A percentile compares a stretch with the other conserved stretches of the same genome.
Evolutionary conservation across 2,113 vertebrate species (phyloP).

Genomic region (Oostethus manadensis): DNA sequence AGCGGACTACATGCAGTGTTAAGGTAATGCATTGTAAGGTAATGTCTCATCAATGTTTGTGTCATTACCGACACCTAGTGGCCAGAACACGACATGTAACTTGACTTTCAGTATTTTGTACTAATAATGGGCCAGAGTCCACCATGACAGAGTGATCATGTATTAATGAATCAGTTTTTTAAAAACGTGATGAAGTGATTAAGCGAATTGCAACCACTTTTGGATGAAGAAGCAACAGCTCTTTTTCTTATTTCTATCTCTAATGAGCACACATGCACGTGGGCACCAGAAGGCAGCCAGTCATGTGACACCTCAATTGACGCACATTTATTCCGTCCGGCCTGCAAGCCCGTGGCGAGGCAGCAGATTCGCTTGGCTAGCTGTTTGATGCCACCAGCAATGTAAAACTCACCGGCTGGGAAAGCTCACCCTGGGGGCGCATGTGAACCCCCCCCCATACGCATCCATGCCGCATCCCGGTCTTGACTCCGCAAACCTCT

Average conservation of each 20-base stretch:
- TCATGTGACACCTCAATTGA: conserved; percentile 14
- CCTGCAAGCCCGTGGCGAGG: conserved; percentile 32
- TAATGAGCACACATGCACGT: conserved; percentile 20
- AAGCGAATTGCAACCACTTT: no score
- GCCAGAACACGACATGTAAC: no score
- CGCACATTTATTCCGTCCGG: conserved; percentile 9
- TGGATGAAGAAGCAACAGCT: background rate
- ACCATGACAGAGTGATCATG: no score
- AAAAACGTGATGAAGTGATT: no score
- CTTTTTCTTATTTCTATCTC: conserved; percentile 3
- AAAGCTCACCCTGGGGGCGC: conserved; percentile 24
- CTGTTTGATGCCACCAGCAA: conserved; percentile 44
- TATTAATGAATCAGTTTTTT: no score
- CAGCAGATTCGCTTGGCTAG: conserved; percentile 50
- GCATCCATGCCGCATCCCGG: background rate
- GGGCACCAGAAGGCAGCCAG: conserved; percentile 25
- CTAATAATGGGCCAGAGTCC: no score
- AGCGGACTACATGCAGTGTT: no score
- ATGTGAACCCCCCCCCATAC: conserved; percentile 12
- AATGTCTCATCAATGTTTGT: no score
- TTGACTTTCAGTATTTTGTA: no score
- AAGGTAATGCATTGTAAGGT: no score
- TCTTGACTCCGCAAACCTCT: conserved; percentile 25
- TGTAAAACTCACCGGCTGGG: conserved; percentile 28
- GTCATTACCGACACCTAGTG: no score